A percentile compares a stretch with the other conserved stretches of the same genome.
phyloP scores from a whole-genome alignment of 2,113 vertebrate genomes.

The Glaucomys volans region DNA sequence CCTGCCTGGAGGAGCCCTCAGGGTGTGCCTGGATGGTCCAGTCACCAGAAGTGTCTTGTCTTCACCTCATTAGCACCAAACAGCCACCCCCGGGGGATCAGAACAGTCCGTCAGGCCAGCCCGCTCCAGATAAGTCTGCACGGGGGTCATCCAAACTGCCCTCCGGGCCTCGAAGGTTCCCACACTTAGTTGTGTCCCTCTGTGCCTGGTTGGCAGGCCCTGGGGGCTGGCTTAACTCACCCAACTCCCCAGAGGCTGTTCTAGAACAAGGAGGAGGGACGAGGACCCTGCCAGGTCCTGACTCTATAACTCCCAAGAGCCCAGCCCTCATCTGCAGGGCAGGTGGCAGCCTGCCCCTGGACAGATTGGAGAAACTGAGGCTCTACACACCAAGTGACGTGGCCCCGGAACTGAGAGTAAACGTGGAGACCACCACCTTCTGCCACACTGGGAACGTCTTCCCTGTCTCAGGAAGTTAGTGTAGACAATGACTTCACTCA shows the following conservation, averaged over 20 bases:
- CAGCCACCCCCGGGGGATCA: neutral
- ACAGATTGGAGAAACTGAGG: neutral
- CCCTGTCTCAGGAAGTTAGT: fast-evolving
- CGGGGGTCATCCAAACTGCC: neutral
- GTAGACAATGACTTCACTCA: neutral
- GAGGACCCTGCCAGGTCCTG: neutral
- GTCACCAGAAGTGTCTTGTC: slow-evolving; percentile 35
- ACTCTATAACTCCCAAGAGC: fast-evolving
- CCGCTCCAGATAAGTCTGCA: neutral
- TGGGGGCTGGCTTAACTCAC: neutral
- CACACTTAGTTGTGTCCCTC: neutral
- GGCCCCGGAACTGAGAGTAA: neutral
- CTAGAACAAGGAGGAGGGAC: neutral
- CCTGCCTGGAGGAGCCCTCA: neutral
- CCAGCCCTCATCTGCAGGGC: fast-evolving
- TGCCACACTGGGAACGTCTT: fast-evolving
- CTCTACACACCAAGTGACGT: neutral
- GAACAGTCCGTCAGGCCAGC: neutral
- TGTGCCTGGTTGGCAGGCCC: neutral
- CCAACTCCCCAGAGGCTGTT: neutral
- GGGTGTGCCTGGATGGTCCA: neutral
- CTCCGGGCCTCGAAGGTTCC: neutral
- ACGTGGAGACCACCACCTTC: neutral
- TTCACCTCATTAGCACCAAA: neutral
- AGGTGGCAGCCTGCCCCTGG: neutral